A percentile compares a stretch with the other conserved stretches of the same genome.
Conservation (phyloP, 1,140 invertebrate species). For the Drosophila pandora region DNA sequence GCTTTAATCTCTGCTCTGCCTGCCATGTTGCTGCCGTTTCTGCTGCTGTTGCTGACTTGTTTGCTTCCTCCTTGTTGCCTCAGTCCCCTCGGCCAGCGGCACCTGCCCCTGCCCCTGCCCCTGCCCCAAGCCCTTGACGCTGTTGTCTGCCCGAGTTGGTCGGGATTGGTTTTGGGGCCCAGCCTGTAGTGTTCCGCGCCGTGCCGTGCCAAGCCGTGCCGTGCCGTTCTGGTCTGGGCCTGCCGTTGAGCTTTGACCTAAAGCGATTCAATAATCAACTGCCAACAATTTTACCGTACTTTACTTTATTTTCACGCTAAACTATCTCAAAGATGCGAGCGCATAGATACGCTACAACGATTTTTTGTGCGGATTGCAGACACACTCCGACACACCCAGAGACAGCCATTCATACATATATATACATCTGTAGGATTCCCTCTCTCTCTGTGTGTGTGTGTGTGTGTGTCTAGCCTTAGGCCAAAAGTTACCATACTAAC, state of each 20-base stretch:
- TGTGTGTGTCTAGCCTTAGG: slow-evolving; percentile 67
- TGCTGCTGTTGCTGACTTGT: slow-evolving; percentile 70
- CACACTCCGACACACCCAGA: slow-evolving; percentile 52
- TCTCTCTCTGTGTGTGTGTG: slow-evolving; percentile 2
- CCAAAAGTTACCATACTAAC: slow-evolving; percentile 82
- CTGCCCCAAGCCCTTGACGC: slow-evolving; percentile 12
- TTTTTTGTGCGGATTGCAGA: slow-evolving; percentile 78
- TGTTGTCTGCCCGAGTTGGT: slow-evolving; percentile 36
- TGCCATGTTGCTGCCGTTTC: slow-evolving; percentile 54
- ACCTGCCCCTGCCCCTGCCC: slow-evolving; percentile 16
- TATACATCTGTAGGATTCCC: slow-evolving; percentile 15
- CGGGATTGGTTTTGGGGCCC: slow-evolving; percentile 34
- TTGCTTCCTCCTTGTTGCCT: slow-evolving; percentile 18
- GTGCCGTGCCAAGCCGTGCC: background rate
- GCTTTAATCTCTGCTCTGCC: slow-evolving; percentile 79
- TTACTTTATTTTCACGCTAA: slow-evolving; percentile 83
- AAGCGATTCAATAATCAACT: slow-evolving; percentile 83
- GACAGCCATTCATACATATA: slow-evolving; percentile 17
- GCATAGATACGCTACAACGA: slow-evolving; percentile 80
- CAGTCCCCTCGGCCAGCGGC: background rate
- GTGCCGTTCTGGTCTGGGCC: slow-evolving; percentile 27
- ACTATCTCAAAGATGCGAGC: slow-evolving; percentile 82
- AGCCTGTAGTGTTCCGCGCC: slow-evolving; percentile 7
- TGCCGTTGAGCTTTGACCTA: slow-evolving; percentile 80
- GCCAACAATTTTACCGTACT: slow-evolving; percentile 82